A percentile compares a stretch with the other conserved stretches of the same genome.
Evolutionary conservation across 2,797 vertebrate genomes (phyloP).

Genomic region (Rhabdophis nuchalis): DNA sequence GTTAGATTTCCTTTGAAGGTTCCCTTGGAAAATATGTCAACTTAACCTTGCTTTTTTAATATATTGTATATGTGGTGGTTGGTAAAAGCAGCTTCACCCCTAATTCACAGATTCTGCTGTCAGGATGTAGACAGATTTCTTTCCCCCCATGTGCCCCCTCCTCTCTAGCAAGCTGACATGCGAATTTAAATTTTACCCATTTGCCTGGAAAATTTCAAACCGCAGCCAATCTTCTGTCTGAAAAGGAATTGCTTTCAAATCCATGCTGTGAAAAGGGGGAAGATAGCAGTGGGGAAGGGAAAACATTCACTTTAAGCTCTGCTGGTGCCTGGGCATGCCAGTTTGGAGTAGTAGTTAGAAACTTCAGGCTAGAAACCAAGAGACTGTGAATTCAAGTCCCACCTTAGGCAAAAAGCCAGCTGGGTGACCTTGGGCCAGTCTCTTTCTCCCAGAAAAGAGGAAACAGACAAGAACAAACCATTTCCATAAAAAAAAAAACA

Average conservation of each 20-base stretch:
- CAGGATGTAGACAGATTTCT: not conserved
- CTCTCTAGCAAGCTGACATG: not conserved
- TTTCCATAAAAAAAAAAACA: not conserved
- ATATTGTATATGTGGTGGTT: not conserved
- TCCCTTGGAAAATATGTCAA: not conserved
- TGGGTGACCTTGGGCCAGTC: not conserved
- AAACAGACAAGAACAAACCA: not conserved
- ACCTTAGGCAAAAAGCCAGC: not conserved
- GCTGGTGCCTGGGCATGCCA: not conserved
- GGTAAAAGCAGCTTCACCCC: not conserved
- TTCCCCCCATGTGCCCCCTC: not conserved
- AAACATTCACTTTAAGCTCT: not conserved
- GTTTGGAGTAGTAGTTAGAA: not conserved
- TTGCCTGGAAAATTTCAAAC: not conserved
- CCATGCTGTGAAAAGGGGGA: not conserved
- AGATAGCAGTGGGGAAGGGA: not conserved
- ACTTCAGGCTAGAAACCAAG: not conserved
- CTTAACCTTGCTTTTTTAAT: not conserved
- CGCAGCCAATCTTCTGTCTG: not conserved
- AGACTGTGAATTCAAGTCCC: not conserved
- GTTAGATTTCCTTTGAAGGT: not conserved
- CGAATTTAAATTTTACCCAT: not conserved
- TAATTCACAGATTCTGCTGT: not conserved
- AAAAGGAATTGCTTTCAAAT: not conserved
- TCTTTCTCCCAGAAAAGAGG: not conserved